Percentiles rank a stretch among this genome's conserved stretches.
These are phyloP conservation scores for Brachyrhaphis roseni DNA, from an alignment of 2,797 vertebrate species.

Conservation along the genomic window DNA sequence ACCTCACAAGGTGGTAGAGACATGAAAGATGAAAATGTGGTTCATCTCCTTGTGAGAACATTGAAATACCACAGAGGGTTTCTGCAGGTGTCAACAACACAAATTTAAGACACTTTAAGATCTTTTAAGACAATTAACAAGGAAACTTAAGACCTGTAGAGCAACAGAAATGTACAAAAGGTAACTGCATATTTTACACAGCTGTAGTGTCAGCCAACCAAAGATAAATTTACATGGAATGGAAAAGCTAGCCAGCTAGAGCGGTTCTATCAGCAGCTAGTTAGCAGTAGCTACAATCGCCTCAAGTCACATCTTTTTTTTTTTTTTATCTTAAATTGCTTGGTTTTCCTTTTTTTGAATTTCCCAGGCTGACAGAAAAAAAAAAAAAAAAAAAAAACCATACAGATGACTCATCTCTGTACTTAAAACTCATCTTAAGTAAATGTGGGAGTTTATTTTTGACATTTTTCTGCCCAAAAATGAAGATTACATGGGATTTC, in stretches of 20 bases:
- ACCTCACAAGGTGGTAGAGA: background rate
- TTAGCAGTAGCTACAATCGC: too few relatives aligned
- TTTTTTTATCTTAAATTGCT: background rate
- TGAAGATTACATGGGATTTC: background rate
- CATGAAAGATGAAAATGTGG: background rate
- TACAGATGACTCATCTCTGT: background rate
- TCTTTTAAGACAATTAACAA: too few relatives aligned
- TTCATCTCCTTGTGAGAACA: background rate
- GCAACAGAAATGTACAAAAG: too few relatives aligned
- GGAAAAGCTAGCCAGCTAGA: too few relatives aligned
- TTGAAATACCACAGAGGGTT: background rate
- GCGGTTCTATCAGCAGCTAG: too few relatives aligned
- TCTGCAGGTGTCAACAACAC: too few relatives aligned
- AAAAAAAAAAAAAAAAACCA: background rate
- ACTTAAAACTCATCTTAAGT: background rate
- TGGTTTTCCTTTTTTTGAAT: background rate
- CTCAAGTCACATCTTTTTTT: background rate
- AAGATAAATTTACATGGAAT: too few relatives aligned
- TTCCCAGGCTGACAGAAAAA: background rate
- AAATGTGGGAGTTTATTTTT: background rate
- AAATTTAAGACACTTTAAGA: too few relatives aligned
- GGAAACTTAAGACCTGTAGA: too few relatives aligned
- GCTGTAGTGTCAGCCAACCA: too few relatives aligned
- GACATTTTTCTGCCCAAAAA: background rate
- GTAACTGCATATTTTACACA: too few relatives aligned